These are phyloP conservation scores for Drosophila ustulata DNA, from an alignment of 2,888 invertebrate genomes.

Conservation along the genomic window DNA sequence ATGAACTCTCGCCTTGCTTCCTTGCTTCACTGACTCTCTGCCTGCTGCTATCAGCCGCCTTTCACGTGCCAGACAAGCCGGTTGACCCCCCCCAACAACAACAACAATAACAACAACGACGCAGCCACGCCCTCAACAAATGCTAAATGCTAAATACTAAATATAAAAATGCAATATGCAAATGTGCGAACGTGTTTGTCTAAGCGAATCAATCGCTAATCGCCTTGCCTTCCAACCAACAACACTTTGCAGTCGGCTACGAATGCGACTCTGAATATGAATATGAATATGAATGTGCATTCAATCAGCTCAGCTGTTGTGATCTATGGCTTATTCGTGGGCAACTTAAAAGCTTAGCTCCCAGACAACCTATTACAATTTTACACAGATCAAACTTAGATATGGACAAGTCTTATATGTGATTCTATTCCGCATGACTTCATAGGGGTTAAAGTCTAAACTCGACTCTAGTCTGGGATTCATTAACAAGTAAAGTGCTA, in stretches of 20 bases:
- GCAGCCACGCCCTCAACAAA: conserved; percentile 41
- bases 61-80: conserved; percentile 59
- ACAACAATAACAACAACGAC: not conserved
- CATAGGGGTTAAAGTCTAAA: not conserved
- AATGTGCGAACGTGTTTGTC: conserved; percentile 59
- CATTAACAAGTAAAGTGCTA: not conserved
- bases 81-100: not conserved
- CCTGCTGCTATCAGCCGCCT: conserved; percentile 48
- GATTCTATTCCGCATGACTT: conserved; percentile 1
- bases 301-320: conserved; percentile 18
- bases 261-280: conserved; percentile 7
- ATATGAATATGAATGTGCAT: conserved; percentile 2
- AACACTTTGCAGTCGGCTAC: conserved; percentile 12
- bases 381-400: not conserved
- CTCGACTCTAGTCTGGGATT: not conserved
- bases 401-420: not conserved
- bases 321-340: conserved; percentile 7
- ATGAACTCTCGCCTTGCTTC: conserved; percentile 24
- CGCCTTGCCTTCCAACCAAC: conserved; percentile 6
- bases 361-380: not conserved
- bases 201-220: conserved; percentile 54
- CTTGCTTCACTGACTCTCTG: conserved; percentile 28
- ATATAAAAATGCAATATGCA: conserved; percentile 31
- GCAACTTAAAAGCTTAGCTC: not conserved
- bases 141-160: conserved; percentile 8